phyloP scores from a whole-genome alignment of 2,113 vertebrate species.

The Haliaeetus leucogaster region DNA sequence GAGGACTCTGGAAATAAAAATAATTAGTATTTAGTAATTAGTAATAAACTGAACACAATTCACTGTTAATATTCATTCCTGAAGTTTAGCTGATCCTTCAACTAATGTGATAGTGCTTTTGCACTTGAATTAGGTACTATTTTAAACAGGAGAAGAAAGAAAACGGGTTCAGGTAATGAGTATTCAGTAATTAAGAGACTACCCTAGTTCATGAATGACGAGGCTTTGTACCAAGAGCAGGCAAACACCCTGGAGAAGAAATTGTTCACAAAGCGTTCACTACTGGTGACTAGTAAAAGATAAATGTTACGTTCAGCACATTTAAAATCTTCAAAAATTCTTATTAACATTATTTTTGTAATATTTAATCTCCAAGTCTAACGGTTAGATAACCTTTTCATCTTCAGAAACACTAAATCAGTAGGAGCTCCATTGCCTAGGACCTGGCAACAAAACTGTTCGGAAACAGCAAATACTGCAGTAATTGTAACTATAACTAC shows the following conservation, averaged over 20 bases:
- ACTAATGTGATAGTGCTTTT: neutral
- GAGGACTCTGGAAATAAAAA: neutral
- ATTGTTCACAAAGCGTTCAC: neutral
- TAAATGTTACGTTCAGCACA: neutral
- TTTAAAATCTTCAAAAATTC: neutral
- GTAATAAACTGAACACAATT: neutral
- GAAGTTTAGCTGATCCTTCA: neutral
- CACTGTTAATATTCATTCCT: neutral
- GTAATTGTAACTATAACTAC: neutral
- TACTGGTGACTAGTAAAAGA: neutral
- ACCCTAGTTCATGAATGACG: neutral
- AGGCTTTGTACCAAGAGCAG: neutral
- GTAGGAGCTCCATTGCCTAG: neutral
- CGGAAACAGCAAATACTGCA: neutral
- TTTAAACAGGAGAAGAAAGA: neutral
- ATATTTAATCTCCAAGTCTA: neutral
- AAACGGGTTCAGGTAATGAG: neutral
- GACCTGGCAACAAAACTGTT: neutral
- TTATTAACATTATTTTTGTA: neutral
- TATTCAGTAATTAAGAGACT: neutral
- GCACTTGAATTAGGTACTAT: neutral
- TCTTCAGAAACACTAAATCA: neutral
- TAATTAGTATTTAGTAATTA: neutral
- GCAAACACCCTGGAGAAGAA: neutral
- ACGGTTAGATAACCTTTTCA: neutral